Conservation (phyloP, 2,113 vertebrate species). For the Xiphias gladius region DNA sequence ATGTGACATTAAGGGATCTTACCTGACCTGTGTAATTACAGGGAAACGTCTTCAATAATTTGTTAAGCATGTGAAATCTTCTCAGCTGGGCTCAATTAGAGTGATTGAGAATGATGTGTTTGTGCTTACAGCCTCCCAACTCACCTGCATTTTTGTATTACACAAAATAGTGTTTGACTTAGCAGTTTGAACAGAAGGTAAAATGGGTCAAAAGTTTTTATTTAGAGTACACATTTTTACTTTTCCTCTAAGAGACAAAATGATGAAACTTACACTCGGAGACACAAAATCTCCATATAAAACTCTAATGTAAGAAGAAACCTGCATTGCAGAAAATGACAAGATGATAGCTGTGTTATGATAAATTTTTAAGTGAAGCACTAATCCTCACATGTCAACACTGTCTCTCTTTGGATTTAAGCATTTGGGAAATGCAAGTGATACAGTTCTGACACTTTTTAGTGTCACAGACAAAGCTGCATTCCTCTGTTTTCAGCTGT, state of each 20-base stretch:
- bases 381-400: neutral
- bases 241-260: neutral
- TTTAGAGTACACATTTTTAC: neutral
- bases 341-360: neutral
- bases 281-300: neutral
- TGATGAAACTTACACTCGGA: neutral
- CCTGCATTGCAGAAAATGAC: neutral
- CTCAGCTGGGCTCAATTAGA: conserved; percentile 31
- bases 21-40: conserved; percentile 6
- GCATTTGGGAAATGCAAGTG: neutral
- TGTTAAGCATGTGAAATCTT: conserved; percentile 21
- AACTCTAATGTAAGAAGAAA: neutral
- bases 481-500: neutral
- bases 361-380: conserved; percentile 5
- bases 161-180: conserved; percentile 2
- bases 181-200: neutral
- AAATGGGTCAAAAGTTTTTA: neutral
- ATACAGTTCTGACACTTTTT: neutral
- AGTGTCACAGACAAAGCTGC: neutral
- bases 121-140: neutral
- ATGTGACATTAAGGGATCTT: neutral
- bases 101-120: conserved; percentile 34
- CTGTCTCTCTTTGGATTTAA: neutral
- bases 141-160: conserved; percentile 19
- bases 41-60: neutral